Percentiles rank a stretch among this genome's conserved stretches.
phyloP scores from a whole-genome alignment of 2,113 vertebrate species.

The Siniperca chuatsi region DNA sequence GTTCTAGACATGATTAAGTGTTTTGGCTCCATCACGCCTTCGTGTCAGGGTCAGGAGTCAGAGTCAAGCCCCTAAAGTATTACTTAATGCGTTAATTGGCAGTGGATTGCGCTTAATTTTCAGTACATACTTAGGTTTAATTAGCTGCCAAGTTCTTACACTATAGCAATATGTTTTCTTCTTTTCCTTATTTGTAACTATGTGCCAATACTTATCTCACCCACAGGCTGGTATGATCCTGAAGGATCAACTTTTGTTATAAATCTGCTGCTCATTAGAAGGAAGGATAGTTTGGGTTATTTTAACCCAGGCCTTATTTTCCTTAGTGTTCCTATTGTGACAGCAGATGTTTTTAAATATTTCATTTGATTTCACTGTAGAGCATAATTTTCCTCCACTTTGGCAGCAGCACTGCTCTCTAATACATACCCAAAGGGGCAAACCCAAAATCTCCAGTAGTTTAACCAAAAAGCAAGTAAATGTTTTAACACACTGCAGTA shows the following conservation, averaged over 20 bases:
- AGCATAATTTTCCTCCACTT: neutral
- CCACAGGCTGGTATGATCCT: neutral
- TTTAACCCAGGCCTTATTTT: constrained; percentile 9
- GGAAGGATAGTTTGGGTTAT: neutral
- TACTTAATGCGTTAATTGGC: constrained; percentile 40
- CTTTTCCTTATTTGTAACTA: neutral
- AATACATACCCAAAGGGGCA: neutral
- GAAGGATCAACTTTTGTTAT: neutral
- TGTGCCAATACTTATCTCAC: neutral
- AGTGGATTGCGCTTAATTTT: constrained; percentile 15
- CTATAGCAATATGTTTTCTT: constrained; percentile 5
- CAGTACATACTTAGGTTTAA: constrained; percentile 24
- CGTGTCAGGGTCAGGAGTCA: constrained; percentile 27
- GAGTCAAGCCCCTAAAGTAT: constrained; percentile 20
- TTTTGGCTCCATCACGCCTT: neutral
- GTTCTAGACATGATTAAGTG: neutral
- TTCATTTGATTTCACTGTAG: neutral
- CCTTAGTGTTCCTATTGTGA: neutral
- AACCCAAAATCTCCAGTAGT: neutral
- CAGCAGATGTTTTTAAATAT: constrained; percentile 16
- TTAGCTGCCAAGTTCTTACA: constrained; percentile 9
- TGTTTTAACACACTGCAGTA: neutral
- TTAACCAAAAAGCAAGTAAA: constrained; percentile 5
- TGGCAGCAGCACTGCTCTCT: neutral
- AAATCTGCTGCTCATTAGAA: constrained; percentile 15